Evolutionary conservation across 2,113 vertebrate genomes (phyloP).

Genomic region (Neogobius melanostomus): DNA sequence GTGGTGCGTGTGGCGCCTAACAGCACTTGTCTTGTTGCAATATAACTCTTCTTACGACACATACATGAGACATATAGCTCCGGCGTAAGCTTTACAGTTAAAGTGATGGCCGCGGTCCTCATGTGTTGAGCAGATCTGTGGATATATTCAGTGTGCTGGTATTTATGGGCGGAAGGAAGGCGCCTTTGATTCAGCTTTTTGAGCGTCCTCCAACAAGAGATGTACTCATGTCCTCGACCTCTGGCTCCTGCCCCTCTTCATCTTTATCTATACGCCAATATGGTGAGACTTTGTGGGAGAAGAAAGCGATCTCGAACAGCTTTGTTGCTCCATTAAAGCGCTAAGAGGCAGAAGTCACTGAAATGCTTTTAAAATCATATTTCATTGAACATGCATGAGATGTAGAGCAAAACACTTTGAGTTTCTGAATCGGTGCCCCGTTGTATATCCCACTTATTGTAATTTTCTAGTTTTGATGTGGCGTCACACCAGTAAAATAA

Average conservation of each 20-base stretch:
- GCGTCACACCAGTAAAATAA: slow-evolving; percentile 29
- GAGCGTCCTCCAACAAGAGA: slow-evolving; percentile 52
- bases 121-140: slow-evolving; percentile 71
- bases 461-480: slow-evolving; percentile 31
- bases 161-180: slow-evolving; percentile 69
- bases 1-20: neutral
- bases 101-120: slow-evolving; percentile 37
- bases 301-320: slow-evolving; percentile 24
- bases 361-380: slow-evolving; percentile 38
- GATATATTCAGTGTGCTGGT: slow-evolving; percentile 51
- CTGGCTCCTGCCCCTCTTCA: slow-evolving; percentile 43
- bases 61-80: slow-evolving; percentile 3
- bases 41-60: neutral
- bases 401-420: slow-evolving; percentile 13
- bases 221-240: slow-evolving; percentile 63
- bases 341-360: slow-evolving; percentile 19
- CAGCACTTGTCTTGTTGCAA: slow-evolving; percentile 7
- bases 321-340: slow-evolving; percentile 23
- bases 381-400: slow-evolving; percentile 11
- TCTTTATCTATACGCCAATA: slow-evolving; percentile 44
- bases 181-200: slow-evolving; percentile 58
- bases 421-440: neutral
- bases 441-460: slow-evolving; percentile 15
- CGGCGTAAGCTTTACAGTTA: neutral
- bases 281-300: slow-evolving; percentile 10